Conservation (phyloP, 2,888 invertebrate species). For the Conus canariensis region DNA sequence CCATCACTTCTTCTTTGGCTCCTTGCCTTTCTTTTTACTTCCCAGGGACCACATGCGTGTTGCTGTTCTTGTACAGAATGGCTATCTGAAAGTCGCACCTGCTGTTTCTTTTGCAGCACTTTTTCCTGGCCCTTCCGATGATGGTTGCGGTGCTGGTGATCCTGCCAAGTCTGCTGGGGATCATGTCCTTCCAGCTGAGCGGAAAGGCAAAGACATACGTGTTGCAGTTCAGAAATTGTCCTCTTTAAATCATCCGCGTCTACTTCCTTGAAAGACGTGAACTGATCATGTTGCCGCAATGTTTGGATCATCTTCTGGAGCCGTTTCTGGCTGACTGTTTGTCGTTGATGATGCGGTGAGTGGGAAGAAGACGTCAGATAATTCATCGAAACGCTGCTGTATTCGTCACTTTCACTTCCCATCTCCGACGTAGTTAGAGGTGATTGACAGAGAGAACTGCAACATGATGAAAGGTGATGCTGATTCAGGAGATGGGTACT, state of each 20-base stretch:
- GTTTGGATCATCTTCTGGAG: background rate
- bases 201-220: background rate
- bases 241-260: background rate
- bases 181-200: background rate
- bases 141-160: background rate
- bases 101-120: background rate
- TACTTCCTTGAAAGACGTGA: background rate
- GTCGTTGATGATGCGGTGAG: background rate
- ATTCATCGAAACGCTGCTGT: background rate
- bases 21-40: background rate
- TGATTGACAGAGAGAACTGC: background rate
- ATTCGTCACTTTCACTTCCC: background rate
- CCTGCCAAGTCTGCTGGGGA: background rate
- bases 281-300: background rate
- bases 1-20: background rate
- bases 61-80: background rate
- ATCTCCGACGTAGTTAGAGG: background rate
- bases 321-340: background rate
- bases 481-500: background rate
- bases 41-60: background rate
- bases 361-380: background rate
- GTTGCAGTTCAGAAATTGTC: background rate
- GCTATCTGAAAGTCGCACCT: background rate
- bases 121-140: background rate
- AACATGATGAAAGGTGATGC: background rate